Evolutionary conservation across 2,888 invertebrate genomes (phyloP).

Genomic region (Lysandra coridon): DNA sequence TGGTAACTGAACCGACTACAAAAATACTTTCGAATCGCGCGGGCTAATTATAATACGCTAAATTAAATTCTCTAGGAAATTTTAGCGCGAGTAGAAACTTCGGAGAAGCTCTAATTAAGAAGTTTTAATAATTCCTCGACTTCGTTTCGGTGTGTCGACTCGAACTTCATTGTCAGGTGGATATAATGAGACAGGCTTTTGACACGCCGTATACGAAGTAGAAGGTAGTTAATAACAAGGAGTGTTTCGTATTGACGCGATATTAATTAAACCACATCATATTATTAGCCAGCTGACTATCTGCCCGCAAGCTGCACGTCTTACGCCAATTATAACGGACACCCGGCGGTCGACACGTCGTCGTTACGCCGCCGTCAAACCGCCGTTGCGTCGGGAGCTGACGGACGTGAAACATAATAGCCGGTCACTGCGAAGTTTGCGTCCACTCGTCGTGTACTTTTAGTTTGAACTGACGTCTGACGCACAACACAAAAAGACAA

Average conservation of each 20-base stretch:
- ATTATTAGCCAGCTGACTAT: not conserved
- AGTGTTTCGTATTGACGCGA: not conserved
- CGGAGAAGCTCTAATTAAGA: not conserved
- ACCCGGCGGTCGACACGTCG: not conserved
- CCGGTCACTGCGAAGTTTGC: not conserved
- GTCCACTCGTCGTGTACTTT: not conserved
- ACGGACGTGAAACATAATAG: not conserved
- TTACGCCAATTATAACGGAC: no score
- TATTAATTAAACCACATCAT: not conserved
- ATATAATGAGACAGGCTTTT: not conserved
- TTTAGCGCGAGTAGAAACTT: constrained; percentile 4
- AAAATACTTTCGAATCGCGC: not conserved
- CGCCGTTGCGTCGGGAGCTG: not conserved
- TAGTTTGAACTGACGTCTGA: not conserved
- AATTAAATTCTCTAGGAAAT: not conserved
- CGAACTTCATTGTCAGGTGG: not conserved
- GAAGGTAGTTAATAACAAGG: not conserved
- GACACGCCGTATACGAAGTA: not conserved
- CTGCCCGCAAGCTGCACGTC: not conserved
- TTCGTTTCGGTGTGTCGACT: not conserved
- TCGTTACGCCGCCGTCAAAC: not conserved
- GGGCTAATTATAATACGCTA: not conserved
- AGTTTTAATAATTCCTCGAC: constrained; percentile 6
- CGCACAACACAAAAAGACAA: not conserved
- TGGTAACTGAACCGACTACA: not conserved